Conservation (phyloP, 2,888 invertebrate genomes). For the Fragum fragum region DNA sequence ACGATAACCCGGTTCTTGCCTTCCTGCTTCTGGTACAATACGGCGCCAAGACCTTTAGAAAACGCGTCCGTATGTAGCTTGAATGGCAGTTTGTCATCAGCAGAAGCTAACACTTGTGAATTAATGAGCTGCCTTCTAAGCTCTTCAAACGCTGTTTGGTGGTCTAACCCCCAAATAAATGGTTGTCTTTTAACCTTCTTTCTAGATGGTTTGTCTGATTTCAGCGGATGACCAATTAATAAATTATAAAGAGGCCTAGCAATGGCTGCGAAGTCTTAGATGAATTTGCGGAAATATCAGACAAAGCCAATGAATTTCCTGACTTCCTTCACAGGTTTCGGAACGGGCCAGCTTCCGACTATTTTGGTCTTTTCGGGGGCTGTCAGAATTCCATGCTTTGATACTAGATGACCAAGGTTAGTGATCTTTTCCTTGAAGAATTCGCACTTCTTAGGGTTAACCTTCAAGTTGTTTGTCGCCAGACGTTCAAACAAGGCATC, state of each 20-base stretch:
- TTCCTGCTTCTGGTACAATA: no score
- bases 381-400: slow-evolving; percentile 26
- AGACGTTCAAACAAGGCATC: no score
- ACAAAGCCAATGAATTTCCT: neutral
- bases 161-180: slow-evolving; percentile 23
- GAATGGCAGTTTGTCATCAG: neutral
- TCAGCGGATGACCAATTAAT: no score
- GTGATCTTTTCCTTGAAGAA: no score
- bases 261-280: no score
- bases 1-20: no score
- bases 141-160: slow-evolving; percentile 19
- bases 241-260: no score
- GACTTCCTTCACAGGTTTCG: neutral
- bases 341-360: neutral
- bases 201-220: no score
- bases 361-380: slow-evolving; percentile 8
- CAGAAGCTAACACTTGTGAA: neutral
- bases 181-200: slow-evolving; percentile 9
- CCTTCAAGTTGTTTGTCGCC: no score
- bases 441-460: slow-evolving; percentile 38
- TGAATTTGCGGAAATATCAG: neutral
- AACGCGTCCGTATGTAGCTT: no score
- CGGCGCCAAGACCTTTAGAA: no score
- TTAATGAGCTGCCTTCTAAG: neutral
- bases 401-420: slow-evolving; percentile 36